Conservation (phyloP, 2,888 invertebrate species). For the Troides oblongomaculatus region DNA sequence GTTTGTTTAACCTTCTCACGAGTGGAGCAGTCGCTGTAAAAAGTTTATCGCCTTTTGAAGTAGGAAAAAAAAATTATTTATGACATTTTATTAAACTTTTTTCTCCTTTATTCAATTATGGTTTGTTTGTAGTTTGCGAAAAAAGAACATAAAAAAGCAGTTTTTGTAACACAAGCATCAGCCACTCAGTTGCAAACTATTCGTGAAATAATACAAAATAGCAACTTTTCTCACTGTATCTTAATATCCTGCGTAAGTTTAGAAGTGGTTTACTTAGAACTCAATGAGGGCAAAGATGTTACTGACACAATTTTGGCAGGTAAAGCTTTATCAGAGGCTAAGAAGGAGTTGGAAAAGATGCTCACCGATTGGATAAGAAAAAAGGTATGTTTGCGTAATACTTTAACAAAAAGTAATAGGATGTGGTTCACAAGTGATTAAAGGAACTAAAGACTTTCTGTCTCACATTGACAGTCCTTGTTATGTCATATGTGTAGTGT, state of each 20-base stretch:
- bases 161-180: slow-evolving; percentile 80
- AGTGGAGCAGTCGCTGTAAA: slow-evolving; percentile 83
- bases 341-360: slow-evolving; percentile 57
- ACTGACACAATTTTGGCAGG: slow-evolving; percentile 60
- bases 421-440: too few species aligned
- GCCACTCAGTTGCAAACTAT: slow-evolving; percentile 78
- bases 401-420: too few species aligned
- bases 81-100: not conserved
- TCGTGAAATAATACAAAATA: slow-evolving; percentile 80
- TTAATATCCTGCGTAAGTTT: slow-evolving; percentile 80
- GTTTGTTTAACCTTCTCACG: slow-evolving; percentile 77
- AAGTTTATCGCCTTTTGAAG: slow-evolving; percentile 83
- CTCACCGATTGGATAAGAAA: slow-evolving; percentile 79
- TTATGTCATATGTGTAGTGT: too few species aligned
- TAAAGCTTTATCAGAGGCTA: slow-evolving; percentile 54
- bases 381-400: slow-evolving; percentile 54
- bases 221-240: slow-evolving; percentile 81
- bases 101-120: not conserved
- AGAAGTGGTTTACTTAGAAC: slow-evolving; percentile 74
- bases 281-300: slow-evolving; percentile 62
- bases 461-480: too few species aligned
- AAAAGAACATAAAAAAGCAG: slow-evolving; percentile 65
- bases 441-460: too few species aligned
- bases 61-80: slow-evolving; percentile 37
- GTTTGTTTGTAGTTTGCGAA: slow-evolving; percentile 50